Base-by-base conservation (phyloP, 23 tunicate genomes). In the Botrylloides violaceus region DNA sequence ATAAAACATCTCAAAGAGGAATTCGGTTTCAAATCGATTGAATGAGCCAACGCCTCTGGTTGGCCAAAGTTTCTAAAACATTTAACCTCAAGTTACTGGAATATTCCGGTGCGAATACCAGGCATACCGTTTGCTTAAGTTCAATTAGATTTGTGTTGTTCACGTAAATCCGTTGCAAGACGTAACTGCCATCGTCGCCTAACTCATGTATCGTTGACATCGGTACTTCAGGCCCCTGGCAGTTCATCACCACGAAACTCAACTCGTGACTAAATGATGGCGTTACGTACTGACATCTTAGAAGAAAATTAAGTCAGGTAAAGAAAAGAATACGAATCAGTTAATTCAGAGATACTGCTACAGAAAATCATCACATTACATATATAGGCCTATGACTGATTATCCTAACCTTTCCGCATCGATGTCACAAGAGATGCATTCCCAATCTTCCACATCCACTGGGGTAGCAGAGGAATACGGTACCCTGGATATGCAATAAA, bases 171-270 rank as follows among this genome's bases (percentile, higher is more conserved):
- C 59, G 72, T 3, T 79, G 81, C 29, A 32, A 36, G 0, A 79
- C 80, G 59, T 75, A 88, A 32, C 75, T 75, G 47, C 92, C 98
- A 18, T 75, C 78, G 29, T 33, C 30, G 2, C 61, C 82, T 33
- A 70, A 28, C 26, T n/a, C 18, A n/a, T 75, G 73, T 32, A 88
- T 24, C 1, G 66, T 60, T 1, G 96, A 64, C 84, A 82, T 82
- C 5, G 96, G 96, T 4, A 88, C 96, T 49, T 78, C 96, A 33
- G 88, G 96, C 29, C 96, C 96, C 28, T 84, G 88, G 55, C 96
- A 88, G 71, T 88, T 88, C 2, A 72, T n/a, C 19, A 82, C 96
- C 32, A 82, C 53, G 35, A 81, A 82, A 31, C 48, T 77, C 31
- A 72, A 23, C 2, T 38, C 36, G n/a, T 80, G 88, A 64, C 96